Evolutionary conservation across 2,888 invertebrate genomes (phyloP), one percentile per base, ranked within the genome.

Genomic region (Eulithis testata): DNA sequence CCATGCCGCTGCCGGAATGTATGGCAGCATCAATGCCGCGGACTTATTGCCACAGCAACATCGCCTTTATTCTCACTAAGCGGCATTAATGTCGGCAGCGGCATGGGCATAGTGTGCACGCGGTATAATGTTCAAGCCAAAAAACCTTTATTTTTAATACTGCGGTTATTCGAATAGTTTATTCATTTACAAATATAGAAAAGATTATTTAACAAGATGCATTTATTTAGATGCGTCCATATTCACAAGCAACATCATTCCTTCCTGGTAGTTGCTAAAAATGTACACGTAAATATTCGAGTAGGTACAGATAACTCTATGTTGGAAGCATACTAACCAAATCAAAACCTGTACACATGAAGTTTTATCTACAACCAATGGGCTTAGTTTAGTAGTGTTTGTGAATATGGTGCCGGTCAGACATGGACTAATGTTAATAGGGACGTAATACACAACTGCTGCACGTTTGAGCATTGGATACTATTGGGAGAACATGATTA

Each of bases 121-220:
- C n/a, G n/a, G n/a, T 54, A 58, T 43, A 47, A 27, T 40, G 5
- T 49, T 52, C 60, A 62, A 65, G 68, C 59, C 56, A 62, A 62
- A 61, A 54, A 54, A 53, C 50, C 51, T 14, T 21, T 12, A 12
- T 66, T 21, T 66, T 21, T 51, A 59, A 59, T 47, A 40, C 43
- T 62, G 50, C 27, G 43, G n/a, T 57, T 62, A 65, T 68, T 62
- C 9, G 49, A 63, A 63, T 63, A 60, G 8, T 55, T 61, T n/a
- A 43, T 59, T 49, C 56, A 55, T 70, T 63, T 70, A 68, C 69
- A 71, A 66, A 71, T 66, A 69, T 70, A 69, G 45, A 70, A 72
- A 68, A 72, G 40, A 44, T 63, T 63, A 51, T 40, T 54, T 50
- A 21, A 57, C 43, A 31, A 27, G 27, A 27, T 6, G 21, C 44